phyloP scores from a whole-genome alignment of 2,113 vertebrate species.

The Eonycteris spelaea region DNA sequence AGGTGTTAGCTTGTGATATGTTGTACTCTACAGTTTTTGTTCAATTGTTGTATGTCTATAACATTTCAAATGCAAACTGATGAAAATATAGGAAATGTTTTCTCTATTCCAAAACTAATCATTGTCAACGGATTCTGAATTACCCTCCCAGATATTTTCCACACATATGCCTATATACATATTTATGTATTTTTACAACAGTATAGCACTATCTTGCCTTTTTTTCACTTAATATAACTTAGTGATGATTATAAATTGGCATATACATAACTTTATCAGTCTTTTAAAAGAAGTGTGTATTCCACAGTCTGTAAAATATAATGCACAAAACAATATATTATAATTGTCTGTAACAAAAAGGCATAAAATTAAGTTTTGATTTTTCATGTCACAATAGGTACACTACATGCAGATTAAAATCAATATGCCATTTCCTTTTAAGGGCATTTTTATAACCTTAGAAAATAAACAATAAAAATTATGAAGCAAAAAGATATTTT shows the following conservation, averaged over 20 bases:
- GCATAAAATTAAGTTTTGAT: not conserved
- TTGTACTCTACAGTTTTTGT: not conserved
- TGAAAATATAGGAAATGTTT: not conserved
- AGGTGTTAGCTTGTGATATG: not conserved
- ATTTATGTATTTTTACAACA: not conserved
- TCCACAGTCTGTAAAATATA: not conserved
- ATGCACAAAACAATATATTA: not conserved
- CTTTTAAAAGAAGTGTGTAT: not conserved
- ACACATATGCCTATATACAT: not conserved
- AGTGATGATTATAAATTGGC: not conserved
- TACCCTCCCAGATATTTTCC: not conserved
- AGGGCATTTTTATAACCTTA: not conserved
- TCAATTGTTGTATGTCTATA: not conserved
- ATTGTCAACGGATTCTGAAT: not conserved
- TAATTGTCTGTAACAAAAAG: not conserved
- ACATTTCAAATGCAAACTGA: not conserved
- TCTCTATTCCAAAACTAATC: not conserved
- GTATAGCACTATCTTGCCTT: not conserved
- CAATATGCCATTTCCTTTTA: not conserved
- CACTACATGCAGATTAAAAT: not conserved
- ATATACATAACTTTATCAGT: not conserved
- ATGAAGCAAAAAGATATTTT: not conserved
- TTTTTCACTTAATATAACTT: not conserved
- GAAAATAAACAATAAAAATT: not conserved
- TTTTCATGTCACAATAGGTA: not conserved